Conservation (phyloP, 2,113 vertebrate genomes). For the Poecilia latipinna region DNA sequence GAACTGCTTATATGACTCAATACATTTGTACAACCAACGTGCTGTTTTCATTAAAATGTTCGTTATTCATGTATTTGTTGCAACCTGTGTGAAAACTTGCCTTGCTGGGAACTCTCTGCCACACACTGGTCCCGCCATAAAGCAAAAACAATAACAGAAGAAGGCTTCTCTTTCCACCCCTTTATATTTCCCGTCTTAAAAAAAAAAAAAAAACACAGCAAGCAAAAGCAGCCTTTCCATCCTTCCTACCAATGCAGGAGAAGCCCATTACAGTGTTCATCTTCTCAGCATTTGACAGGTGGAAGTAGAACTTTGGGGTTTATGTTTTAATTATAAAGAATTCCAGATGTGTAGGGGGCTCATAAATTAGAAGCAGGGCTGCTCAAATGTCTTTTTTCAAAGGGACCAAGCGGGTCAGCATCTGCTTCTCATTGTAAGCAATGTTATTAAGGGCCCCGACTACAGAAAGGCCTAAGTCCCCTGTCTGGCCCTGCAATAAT, state of each 20-base stretch:
- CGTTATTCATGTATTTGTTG: background rate
- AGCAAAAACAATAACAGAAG: conserved; percentile 64
- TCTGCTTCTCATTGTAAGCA: conserved; percentile 98
- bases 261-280: conserved; percentile 98
- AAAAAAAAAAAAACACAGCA: conserved; percentile 51
- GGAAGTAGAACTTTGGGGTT: conserved; percentile 98
- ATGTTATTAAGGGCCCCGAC: conserved; percentile 99
- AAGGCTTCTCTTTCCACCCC: conserved; percentile 42
- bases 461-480: conserved; percentile 93
- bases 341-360: conserved; percentile 97
- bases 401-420: conserved; percentile 93
- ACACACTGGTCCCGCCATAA: conserved; percentile 28
- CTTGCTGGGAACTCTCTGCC: conserved; percentile 13
- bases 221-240: conserved; percentile 63
- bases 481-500: conserved; percentile 92
- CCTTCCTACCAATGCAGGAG: conserved; percentile 79
- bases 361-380: conserved; percentile 99
- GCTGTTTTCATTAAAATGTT: too few species aligned
- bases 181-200: conserved; percentile 43
- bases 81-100: conserved; percentile 6
- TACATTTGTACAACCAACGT: too few species aligned
- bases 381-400: conserved; percentile 97
- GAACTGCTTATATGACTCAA: background rate
- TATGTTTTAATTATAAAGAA: conserved; percentile 99
- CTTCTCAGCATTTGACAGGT: conserved; percentile 99